These are phyloP conservation scores for Drosophila cardini DNA, from an alignment of 1,140 invertebrate genomes.

Conservation along the genomic window DNA sequence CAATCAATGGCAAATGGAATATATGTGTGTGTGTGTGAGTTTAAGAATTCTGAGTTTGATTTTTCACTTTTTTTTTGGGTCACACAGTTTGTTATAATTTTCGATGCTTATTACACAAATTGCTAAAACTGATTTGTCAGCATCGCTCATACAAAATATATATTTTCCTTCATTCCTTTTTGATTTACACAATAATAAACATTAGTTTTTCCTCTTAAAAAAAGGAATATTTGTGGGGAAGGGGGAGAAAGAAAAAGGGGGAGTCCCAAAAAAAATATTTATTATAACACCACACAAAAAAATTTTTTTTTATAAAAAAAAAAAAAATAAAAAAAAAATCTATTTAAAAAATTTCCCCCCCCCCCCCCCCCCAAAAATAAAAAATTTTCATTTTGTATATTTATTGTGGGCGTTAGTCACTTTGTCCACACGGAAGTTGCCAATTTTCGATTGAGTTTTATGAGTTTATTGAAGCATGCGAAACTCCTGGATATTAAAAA, in stretches of 20 bases:
- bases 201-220: constrained; percentile 53
- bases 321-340: too few relatives aligned
- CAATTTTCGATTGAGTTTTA: too few relatives aligned
- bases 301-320: too few relatives aligned
- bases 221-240: too few relatives aligned
- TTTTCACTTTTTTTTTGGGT: constrained; percentile 36
- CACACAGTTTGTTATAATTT: constrained; percentile 36
- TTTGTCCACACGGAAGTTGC: not conserved
- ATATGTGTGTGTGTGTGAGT: not conserved
- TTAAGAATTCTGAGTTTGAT: constrained; percentile 24
- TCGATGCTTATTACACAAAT: constrained; percentile 73
- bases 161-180: constrained; percentile 55
- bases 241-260: too few relatives aligned
- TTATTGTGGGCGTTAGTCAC: constrained; percentile 38
- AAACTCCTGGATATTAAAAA: too few relatives aligned
- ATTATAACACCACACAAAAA: too few relatives aligned
- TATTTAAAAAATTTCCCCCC: too few relatives aligned
- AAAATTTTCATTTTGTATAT: constrained; percentile 37
- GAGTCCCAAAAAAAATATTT: too few relatives aligned
- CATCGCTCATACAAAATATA: constrained; percentile 61
- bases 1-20: constrained; percentile 54
- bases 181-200: constrained; percentile 66
- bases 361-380: too few relatives aligned
- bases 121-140: constrained; percentile 77
- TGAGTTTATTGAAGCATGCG: too few relatives aligned